Base-by-base conservation (phyloP, 2,113 vertebrate genomes). In the Calonectris borealis region DNA sequence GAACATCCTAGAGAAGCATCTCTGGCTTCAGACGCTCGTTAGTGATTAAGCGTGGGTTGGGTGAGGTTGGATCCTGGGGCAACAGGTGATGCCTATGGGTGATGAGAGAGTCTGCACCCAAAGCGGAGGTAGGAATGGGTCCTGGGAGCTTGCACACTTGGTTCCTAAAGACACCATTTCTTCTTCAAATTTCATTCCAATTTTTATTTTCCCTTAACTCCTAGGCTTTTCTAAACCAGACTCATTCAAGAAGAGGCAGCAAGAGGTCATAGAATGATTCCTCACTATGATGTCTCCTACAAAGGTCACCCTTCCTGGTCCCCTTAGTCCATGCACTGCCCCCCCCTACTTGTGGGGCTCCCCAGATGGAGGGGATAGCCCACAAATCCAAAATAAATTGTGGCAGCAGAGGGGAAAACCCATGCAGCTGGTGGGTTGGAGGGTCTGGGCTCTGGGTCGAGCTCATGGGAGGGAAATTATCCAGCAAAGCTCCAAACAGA, bases 21-120 rank as follows among this genome's bases (percentile, higher is more conserved):
- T 73, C 34, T 1, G 4, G 60, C 60, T 88, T 82, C 51, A 32
- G 25, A 26, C 0, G 1, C 62, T 87, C 4, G 0, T 71, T 81
- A 68, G 36, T 11, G 34, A 58, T 34, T 16, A 44, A 40, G 29
- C 0, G 0, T 49, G 16, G 36, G 13, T 61, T 72, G 52, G 32
- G 32, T 10, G 31, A 71, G 36, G 60, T 62, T 3, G 5, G 32
- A 58, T 72, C 48, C 65, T 57, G n/a, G 32, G 38, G 29, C 4
- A 11, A 36, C 3, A 44, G 13, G 17, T 42, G 42, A 36, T 34
- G 14, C 15, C 55, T 38, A 7, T 1, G 1, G 26, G n/a, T 10
- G 11, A 58, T 18, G 38, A 34, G 20, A 80, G 32, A 25, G 38
- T 6, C n/a, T 36, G 34, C 9, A 65, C 19, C 27, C 49, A 36